Evolutionary conservation across 1,140 invertebrate species (phyloP).

Genomic region (Drosophila tropicalis): DNA sequence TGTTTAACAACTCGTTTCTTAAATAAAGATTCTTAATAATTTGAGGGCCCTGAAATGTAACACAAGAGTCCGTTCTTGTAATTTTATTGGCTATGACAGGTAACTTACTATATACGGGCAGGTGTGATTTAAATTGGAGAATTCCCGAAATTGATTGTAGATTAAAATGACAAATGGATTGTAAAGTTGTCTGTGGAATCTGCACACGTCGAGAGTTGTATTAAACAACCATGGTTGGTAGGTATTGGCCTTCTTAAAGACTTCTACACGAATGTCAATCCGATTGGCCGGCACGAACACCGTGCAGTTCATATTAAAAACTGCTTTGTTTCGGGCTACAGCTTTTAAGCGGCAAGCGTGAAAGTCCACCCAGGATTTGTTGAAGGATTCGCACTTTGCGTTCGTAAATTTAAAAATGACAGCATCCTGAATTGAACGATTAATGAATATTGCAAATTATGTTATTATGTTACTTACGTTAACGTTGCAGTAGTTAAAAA

Average conservation of each 20-base stretch:
- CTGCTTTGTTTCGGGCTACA: not conserved
- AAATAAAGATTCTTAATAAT: not conserved
- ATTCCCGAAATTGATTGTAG: not conserved
- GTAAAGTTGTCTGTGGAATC: not conserved
- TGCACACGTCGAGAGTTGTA: not conserved
- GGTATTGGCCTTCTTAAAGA: not conserved
- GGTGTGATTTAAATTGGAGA: slow-evolving; percentile 2
- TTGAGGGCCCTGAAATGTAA: too few relatives aligned
- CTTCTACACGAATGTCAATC: not conserved
- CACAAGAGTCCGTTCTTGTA: too few relatives aligned
- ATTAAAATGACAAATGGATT: not conserved
- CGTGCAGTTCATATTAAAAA: not conserved
- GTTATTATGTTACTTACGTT: too few relatives aligned
- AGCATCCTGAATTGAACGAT: not conserved
- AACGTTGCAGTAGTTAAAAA: too few relatives aligned
- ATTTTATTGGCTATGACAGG: too few relatives aligned
- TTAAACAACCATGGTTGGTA: slow-evolving; percentile 3
- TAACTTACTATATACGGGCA: not conserved
- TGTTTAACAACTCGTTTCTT: not conserved
- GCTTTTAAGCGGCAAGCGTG: not conserved
- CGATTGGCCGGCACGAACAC: not conserved
- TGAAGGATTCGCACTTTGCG: not conserved
- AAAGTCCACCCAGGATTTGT: not conserved
- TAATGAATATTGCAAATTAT: not conserved
- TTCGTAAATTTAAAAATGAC: not conserved